A percentile compares a stretch with the other conserved stretches of the same genome.
These are phyloP conservation scores for Ctenomys sociabilis DNA, from an alignment of 2,113 vertebrate genomes.

Conservation along the genomic window DNA sequence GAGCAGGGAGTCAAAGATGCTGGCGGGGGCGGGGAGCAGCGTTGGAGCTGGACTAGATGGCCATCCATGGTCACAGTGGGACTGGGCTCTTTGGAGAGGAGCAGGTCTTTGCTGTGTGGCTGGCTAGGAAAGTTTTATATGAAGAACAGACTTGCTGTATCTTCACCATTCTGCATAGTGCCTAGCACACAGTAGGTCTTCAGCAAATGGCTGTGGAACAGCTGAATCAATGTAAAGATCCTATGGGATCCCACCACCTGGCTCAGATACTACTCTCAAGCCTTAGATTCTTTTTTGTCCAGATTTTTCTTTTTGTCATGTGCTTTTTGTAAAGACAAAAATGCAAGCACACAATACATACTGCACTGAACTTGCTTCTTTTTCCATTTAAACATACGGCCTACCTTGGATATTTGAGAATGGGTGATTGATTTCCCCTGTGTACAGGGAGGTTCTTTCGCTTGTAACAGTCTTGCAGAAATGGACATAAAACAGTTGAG, in stretches of 20 bases:
- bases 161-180: neutral
- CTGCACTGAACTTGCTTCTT: neutral
- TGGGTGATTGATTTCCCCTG: accelerated
- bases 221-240: neutral
- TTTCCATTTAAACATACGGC: neutral
- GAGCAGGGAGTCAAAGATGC: neutral
- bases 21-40: too few species aligned
- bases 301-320: neutral
- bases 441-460: neutral
- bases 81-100: neutral
- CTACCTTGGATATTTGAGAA: neutral
- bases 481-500: neutral
- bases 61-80: too few species aligned
- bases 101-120: neutral
- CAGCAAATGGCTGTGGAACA: accelerated
- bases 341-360: neutral
- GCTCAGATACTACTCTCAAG: neutral
- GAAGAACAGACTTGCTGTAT: neutral
- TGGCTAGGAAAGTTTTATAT: neutral
- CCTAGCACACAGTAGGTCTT: neutral
- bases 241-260: accelerated
- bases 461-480: constrained; percentile 38
- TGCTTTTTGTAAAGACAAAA: neutral
- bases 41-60: neutral
- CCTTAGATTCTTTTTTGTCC: neutral